Percentiles rank a stretch among this genome's conserved stretches.
Evolutionary conservation across 1,140 invertebrate species (phyloP).

Genomic region (Bombyx mandarina): DNA sequence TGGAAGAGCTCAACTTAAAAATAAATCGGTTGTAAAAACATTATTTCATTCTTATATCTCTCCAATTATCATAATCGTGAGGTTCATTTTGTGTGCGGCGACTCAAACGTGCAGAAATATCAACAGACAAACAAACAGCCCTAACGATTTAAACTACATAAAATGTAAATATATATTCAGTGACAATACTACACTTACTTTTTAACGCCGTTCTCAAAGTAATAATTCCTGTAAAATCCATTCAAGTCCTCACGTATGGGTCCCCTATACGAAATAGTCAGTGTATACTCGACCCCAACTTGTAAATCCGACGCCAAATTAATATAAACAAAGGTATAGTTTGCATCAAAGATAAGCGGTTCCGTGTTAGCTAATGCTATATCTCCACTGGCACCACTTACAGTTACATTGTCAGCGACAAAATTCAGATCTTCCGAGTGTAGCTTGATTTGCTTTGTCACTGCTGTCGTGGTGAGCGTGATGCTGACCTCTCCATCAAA

Average conservation of each 20-base stretch:
- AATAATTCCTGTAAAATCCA: conserved; percentile 88
- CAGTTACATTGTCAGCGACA: conserved; percentile 42
- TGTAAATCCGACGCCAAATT: conserved; percentile 38
- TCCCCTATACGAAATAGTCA: conserved; percentile 71
- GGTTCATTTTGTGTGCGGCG: too few species aligned
- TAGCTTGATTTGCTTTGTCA: conserved; percentile 70
- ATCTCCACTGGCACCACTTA: conserved; percentile 24
- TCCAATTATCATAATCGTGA: too few species aligned
- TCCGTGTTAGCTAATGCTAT: conserved; percentile 22
- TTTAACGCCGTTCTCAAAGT: conserved; percentile 67
- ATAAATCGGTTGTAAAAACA: too few species aligned
- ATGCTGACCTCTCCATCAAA: conserved; percentile 76
- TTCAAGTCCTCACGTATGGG: conserved; percentile 73
- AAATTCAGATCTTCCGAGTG: conserved; percentile 76
- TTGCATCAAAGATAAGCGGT: conserved; percentile 38
- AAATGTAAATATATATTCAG: too few species aligned
- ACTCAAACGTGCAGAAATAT: too few species aligned
- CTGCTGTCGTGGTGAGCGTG: conserved; percentile 33
- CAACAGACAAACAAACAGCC: too few species aligned
- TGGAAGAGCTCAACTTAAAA: too few species aligned
- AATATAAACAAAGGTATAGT: conserved; percentile 50
- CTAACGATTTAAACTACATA: too few species aligned
- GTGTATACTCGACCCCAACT: conserved; percentile 35
- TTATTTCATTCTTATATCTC: too few species aligned
- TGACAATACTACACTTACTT: conserved; percentile 41